phyloP scores from a whole-genome alignment of 92 coral and sea anemone genomes.

The Zoanthus sansibaricus region DNA sequence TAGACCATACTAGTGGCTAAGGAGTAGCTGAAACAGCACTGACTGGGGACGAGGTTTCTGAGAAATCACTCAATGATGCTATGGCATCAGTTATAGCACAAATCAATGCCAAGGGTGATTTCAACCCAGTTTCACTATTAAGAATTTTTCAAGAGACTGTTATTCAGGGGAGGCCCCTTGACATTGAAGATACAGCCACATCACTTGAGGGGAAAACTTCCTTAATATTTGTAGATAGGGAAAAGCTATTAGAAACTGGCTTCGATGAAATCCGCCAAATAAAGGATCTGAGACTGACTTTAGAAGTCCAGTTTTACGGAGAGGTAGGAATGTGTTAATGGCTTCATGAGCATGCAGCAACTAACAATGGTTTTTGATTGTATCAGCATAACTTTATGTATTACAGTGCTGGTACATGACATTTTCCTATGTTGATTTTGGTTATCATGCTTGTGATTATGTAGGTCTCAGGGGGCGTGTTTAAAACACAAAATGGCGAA shows the following conservation, averaged over 20 bases:
- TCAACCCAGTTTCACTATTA: neutral
- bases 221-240: slow-evolving; percentile 2
- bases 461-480: too few species aligned
- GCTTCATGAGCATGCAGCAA: neutral
- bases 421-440: too few species aligned
- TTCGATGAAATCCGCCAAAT: slow-evolving; percentile 5
- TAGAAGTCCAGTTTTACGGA: slow-evolving; percentile 15
- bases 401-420: too few species aligned
- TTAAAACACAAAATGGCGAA: too few species aligned
- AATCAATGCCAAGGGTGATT: slow-evolving; percentile 9
- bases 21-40: slow-evolving; percentile 3
- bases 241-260: slow-evolving; percentile 17
- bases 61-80: neutral
- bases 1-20: neutral
- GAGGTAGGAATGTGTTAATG: slow-evolving; percentile 8
- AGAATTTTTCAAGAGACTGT: slow-evolving; percentile 1
- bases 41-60: neutral
- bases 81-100: slow-evolving; percentile 11
- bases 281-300: neutral
- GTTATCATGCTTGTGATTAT: too few species aligned
- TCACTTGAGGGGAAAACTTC: neutral
- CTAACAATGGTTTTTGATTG: too few species aligned
- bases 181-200: slow-evolving; percentile 1
- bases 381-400: too few species aligned
- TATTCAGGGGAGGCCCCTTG: slow-evolving; percentile 2